A percentile compares a stretch with the other conserved stretches of the same genome.
phyloP scores from a whole-genome alignment of 2,888 invertebrate species.

The Limnephilus lunatus region DNA sequence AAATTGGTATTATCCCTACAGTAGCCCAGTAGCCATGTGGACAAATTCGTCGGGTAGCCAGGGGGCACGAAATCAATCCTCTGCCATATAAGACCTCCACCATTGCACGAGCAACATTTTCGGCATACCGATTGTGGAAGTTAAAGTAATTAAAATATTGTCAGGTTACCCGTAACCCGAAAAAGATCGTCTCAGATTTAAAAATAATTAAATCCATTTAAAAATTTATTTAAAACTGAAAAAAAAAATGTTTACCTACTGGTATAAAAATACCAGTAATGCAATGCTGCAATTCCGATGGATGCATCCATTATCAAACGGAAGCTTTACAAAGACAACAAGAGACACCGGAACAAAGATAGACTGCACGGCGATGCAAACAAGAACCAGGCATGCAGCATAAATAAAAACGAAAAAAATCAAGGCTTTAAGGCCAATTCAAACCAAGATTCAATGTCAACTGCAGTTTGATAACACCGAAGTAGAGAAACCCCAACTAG shows the following conservation, averaged over 20 bases:
- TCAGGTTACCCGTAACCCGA: too few species aligned
- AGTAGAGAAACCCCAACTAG: background rate
- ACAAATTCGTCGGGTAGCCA: too few species aligned
- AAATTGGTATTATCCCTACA: too few species aligned
- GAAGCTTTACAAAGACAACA: background rate
- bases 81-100: too few species aligned
- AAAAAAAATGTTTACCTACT: background rate
- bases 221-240: background rate
- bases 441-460: background rate
- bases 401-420: background rate
- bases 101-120: too few species aligned
- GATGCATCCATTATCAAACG: background rate
- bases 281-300: background rate
- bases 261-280: background rate
- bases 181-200: too few species aligned
- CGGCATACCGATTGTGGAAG: too few species aligned
- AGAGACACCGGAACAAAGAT: background rate
- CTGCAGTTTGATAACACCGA: background rate
- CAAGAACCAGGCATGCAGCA: background rate
- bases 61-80: too few species aligned
- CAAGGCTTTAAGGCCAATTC: background rate
- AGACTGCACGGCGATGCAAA: background rate
- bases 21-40: too few species aligned
- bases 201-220: too few species aligned
- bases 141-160: too few species aligned